Conservation (phyloP, 2,113 vertebrate genomes). For the Stegostoma tigrinum region DNA sequence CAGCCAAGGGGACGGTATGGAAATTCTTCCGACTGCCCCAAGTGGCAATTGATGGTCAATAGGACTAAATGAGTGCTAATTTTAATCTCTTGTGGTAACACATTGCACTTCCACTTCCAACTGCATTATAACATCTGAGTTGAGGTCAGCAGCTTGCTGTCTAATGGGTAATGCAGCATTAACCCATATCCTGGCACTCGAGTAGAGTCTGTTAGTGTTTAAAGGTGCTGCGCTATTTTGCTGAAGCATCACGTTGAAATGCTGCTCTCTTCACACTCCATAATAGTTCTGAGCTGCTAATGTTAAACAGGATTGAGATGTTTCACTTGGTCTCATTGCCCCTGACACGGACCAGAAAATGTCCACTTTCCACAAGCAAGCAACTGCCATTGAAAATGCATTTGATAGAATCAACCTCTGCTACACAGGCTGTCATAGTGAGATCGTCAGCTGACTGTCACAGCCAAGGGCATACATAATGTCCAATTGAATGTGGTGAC, state of each 20-base stretch:
- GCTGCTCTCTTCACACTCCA: neutral
- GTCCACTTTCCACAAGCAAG: neutral
- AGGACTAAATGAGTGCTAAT: neutral
- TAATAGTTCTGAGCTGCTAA: neutral
- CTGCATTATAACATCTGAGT: neutral
- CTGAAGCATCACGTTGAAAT: neutral
- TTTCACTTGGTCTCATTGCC: neutral
- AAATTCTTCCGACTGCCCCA: neutral
- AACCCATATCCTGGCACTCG: neutral
- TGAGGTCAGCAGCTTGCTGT: neutral
- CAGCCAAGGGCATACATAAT: neutral
- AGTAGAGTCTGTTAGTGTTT: neutral
- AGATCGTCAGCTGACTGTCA: neutral
- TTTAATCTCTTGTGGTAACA: neutral
- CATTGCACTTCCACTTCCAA: neutral
- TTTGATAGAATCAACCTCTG: neutral
- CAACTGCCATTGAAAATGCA: neutral
- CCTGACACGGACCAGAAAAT: neutral
- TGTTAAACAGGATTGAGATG: neutral
- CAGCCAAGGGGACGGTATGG: neutral
- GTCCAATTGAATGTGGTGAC: neutral
- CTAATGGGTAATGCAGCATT: neutral
- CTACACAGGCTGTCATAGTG: neutral
- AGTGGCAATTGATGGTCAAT: neutral
- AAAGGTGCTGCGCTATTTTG: neutral